Base-by-base conservation (phyloP, 2,113 vertebrate genomes). In the Otus sunia region DNA sequence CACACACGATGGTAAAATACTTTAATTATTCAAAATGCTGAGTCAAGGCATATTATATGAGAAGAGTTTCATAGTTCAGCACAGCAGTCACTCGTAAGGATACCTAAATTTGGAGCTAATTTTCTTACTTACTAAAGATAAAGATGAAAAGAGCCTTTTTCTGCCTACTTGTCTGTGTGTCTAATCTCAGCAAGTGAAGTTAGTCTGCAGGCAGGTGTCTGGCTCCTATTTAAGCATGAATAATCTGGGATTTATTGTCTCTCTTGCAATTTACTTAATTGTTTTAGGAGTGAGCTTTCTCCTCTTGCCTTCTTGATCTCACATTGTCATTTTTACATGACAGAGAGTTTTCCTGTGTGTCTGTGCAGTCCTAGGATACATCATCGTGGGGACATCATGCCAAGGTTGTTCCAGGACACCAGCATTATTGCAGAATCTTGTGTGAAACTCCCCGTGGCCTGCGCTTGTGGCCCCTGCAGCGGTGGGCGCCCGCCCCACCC, bases 321-420 rank as follows among this genome's bases (percentile, higher is more conserved):
- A 10, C 3, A 26, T 32, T 45, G 12, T 26, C 27, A 14, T 59
- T 64, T 55, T 41, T 10, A 2, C 10, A 5, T 8, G 5, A 23
- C 11, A 3, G 37, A 3, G 11, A 27, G 32, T 2, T 60, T 32
- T 56, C 11, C 49, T 30, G 12, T 2, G 7, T 43, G 63, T 3
- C 53, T 0, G 0, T 10, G 36, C 59, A 20, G 6, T 23, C 34
- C 49, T 15, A 8, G 66, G 34, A 5, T 45, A 2, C 9, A 4
- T 19, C 59, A 4, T 13, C 15, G 52, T 8, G 58, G 66, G 55
- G 3, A 6, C 10, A 5, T 7, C 16, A 4, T 7, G 36, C 26
- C 43, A 1, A 0, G 20, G 52, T 6, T 47, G 12, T 7, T 62
- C 37, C 49, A 4, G 0, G 37, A 1, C 30, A 6, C 14, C 12